Conservation (phyloP, 1,140 invertebrate genomes). For the Calephelis nemesis region DNA sequence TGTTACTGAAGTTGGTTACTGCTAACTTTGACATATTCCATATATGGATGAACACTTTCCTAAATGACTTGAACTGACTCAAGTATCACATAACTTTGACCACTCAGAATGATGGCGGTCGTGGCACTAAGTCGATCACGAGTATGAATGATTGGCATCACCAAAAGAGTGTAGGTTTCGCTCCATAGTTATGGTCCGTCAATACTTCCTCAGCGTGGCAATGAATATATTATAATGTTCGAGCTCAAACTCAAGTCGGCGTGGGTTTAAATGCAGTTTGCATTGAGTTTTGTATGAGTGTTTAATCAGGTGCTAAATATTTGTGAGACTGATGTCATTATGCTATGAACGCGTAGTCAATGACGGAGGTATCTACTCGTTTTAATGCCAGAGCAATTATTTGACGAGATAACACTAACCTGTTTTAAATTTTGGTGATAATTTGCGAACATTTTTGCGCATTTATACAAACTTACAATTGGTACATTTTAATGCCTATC, state of each 20-base stretch:
- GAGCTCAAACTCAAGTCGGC: slow-evolving; percentile 34
- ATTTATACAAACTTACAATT: not conserved
- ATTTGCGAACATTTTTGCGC: not conserved
- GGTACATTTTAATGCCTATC: too few species aligned
- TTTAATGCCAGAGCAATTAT: slow-evolving; percentile 3
- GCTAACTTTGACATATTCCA: slow-evolving; percentile 59
- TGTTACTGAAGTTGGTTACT: slow-evolving; percentile 63
- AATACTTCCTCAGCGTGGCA: slow-evolving; percentile 68
- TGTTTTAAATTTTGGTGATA: not conserved
- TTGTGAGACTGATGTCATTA: slow-evolving; percentile 10
- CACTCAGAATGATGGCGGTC: slow-evolving; percentile 48
- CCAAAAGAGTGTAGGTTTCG: slow-evolving; percentile 68
- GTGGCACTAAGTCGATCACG: slow-evolving; percentile 52
- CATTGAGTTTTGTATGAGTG: slow-evolving; percentile 58
- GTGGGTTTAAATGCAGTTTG: slow-evolving; percentile 67
- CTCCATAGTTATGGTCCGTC: slow-evolving; percentile 71
- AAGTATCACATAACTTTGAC: slow-evolving; percentile 48
- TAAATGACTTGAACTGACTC: slow-evolving; percentile 43
- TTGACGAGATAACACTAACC: slow-evolving; percentile 6
- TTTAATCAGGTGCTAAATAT: slow-evolving; percentile 37
- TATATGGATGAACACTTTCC: slow-evolving; percentile 7
- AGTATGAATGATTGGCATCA: slow-evolving; percentile 49
- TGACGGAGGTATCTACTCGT: not conserved
- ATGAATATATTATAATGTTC: slow-evolving; percentile 70
- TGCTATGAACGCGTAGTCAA: not conserved